Base-by-base conservation (phyloP, 2,797 vertebrate genomes). In the Bovichtus diacanthus region DNA sequence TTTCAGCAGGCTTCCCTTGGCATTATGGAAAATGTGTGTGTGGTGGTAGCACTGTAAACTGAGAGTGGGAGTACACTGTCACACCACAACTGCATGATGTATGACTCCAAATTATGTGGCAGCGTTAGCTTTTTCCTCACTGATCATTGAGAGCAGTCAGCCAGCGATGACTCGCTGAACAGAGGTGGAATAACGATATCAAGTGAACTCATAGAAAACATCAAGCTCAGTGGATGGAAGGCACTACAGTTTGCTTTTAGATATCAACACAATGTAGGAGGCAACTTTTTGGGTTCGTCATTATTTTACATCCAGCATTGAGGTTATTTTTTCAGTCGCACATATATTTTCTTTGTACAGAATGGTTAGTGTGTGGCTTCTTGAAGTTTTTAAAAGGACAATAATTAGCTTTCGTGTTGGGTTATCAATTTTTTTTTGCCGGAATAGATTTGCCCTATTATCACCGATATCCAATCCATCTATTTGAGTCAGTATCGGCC, bases 51-150 rank as follows among this genome's bases (percentile, higher is more conserved):
- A 72, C 78, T 77, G 78, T 69, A 70, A 82, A 56, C 82, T 47
- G 49, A 73, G 84, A 80, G 86, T 90, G 76, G 86, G 87, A 82
- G 86, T 79, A 39, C 29, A 59, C 86, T 88, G 86, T 89, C 83
- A 88, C 58, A 81, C 47, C 16, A 58, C 67, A 72, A 74, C 70
- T 82, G 62, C 63, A 78, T 81, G 76, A 87, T 82, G 81, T 69
- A 76, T 63, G 83, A 70, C 69, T 87, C 61, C 70, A 78, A 87
- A 81, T 90, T 75, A 63, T 85, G 53, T 77, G 78, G 67, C 80
- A 81, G 67, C 47, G 81, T 85, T 79, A 65, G 50, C 70, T 54
- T 88, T 81, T 78, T 73, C 56, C 31, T 72, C 71, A n/a, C 64
- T 70, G 77, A 87, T 86, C 83, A 79, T 76, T 82, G 46, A 58